phyloP scores from a whole-genome alignment of 2,888 invertebrate genomes.

The Troilus luridus region DNA sequence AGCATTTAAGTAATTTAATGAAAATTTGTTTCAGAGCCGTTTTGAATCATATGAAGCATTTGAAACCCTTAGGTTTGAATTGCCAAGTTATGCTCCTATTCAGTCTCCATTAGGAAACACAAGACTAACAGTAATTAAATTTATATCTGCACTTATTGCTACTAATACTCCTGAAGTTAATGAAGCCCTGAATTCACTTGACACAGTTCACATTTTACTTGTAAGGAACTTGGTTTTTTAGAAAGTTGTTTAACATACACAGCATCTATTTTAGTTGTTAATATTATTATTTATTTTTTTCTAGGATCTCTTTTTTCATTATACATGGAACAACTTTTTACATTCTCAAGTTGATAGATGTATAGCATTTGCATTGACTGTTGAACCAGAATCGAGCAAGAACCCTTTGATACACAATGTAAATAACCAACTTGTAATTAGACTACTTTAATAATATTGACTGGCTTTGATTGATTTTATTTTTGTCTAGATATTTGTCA shows the following conservation, averaged over 20 bases:
- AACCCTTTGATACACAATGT: conserved; percentile 68
- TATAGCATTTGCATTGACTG: conserved; percentile 78
- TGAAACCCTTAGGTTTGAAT: conserved; percentile 28
- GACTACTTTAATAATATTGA: conserved; percentile 61
- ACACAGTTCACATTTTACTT: conserved; percentile 73
- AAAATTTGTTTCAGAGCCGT: not conserved
- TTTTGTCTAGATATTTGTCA: conserved; percentile 79
- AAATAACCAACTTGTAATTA: conserved; percentile 60
- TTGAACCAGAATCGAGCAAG: conserved; percentile 67
- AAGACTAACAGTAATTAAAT: conserved; percentile 83
- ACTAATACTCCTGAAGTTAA: conserved; percentile 82
- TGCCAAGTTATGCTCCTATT: conserved; percentile 74
- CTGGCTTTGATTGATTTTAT: conserved; percentile 59
- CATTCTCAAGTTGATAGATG: conserved; percentile 91
- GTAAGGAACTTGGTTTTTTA: conserved; percentile 68
- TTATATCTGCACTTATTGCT: conserved; percentile 82
- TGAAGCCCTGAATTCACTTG: conserved; percentile 75
- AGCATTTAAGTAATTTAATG: not conserved
- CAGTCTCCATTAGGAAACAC: conserved; percentile 85
- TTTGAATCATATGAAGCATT: conserved; percentile 71
- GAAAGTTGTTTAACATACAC: not conserved
- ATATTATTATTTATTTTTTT: conserved; percentile 70
- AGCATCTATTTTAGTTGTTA: not conserved
- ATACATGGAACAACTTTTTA: conserved; percentile 95
- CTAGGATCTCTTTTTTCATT: conserved; percentile 90